A percentile compares a stretch with the other conserved stretches of the same genome.
Evolutionary conservation across 2,888 invertebrate genomes (phyloP).

Genomic region (Drosophila kokeensis): DNA sequence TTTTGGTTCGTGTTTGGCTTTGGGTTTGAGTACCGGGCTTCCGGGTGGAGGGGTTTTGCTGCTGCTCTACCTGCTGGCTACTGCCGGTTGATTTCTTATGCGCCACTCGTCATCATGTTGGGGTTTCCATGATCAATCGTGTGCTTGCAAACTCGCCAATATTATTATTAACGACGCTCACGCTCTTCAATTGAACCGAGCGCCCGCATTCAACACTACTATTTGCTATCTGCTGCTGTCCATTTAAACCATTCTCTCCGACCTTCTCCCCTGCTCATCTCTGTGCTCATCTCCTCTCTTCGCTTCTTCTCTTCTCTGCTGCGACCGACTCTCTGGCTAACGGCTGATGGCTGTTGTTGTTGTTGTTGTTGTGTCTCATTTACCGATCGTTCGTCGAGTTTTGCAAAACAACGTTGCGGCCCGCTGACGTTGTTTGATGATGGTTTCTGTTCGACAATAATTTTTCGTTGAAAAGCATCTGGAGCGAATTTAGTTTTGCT

Average conservation of each 20-base stretch:
- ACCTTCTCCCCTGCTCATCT: background rate
- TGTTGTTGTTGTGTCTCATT: slow-evolving; percentile 38
- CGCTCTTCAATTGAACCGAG: slow-evolving; percentile 73
- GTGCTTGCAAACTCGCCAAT: slow-evolving; percentile 61
- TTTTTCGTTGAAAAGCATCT: slow-evolving; percentile 74
- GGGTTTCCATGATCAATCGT: slow-evolving; percentile 44
- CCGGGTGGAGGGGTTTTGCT: slow-evolving; percentile 7
- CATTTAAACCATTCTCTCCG: slow-evolving; percentile 2
- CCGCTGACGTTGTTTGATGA: slow-evolving; percentile 16
- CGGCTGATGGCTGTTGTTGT: background rate
- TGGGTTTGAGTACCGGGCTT: background rate
- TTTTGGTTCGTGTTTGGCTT: slow-evolving; percentile 15
- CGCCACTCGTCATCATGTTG: slow-evolving; percentile 48
- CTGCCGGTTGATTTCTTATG: slow-evolving; percentile 58
- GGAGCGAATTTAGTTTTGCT: slow-evolving; percentile 63
- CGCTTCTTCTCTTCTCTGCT: background rate
- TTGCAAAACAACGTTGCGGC: slow-evolving; percentile 68
- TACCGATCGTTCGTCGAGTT: slow-evolving; percentile 61
- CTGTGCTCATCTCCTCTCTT: background rate
- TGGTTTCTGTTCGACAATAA: slow-evolving; percentile 37
- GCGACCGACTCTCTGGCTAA: background rate
- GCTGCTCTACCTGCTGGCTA: slow-evolving; percentile 6
- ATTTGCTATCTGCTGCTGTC: slow-evolving; percentile 10
- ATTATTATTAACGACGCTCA: slow-evolving; percentile 71
- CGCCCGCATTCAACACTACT: slow-evolving; percentile 38